Conservation (phyloP, 2,113 vertebrate genomes). For the Grammomys dolichurus region DNA sequence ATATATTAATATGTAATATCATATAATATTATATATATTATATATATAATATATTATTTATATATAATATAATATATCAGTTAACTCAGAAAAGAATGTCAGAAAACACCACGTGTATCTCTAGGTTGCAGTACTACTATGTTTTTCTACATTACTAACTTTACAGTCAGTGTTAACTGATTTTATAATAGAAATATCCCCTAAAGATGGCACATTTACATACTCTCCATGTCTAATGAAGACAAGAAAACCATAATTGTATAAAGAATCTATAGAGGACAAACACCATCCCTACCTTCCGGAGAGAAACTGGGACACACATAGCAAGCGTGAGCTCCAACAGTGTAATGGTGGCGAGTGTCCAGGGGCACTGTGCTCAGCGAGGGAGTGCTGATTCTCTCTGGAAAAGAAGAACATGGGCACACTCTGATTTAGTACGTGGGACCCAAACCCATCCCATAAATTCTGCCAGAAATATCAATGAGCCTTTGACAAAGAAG, state of each 20-base stretch:
- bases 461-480: background rate
- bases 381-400: slow-evolving; percentile 80
- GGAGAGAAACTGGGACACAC: slow-evolving; percentile 75
- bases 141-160: slow-evolving; percentile 24
- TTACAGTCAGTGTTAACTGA: background rate
- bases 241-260: background rate
- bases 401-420: slow-evolving; percentile 74
- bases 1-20: no score
- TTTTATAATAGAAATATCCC: slow-evolving; percentile 38
- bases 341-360: slow-evolving; percentile 50
- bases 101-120: slow-evolving; percentile 34
- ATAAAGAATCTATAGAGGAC: background rate
- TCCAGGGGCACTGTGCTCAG: slow-evolving; percentile 78
- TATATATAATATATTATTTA: no score
- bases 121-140: background rate
- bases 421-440: background rate
- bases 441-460: slow-evolving; percentile 7
- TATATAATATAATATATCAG: background rate
- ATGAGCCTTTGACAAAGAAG: background rate
- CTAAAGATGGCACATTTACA: slow-evolving; percentile 6
- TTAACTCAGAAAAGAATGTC: background rate
- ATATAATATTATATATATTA: no score
- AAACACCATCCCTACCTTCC: slow-evolving; percentile 78
- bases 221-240: slow-evolving; percentile 27
- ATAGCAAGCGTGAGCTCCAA: slow-evolving; percentile 77